Evolutionary conservation across 1,140 invertebrate species (phyloP).

Genomic region (Ptiloglossa arizonensis): DNA sequence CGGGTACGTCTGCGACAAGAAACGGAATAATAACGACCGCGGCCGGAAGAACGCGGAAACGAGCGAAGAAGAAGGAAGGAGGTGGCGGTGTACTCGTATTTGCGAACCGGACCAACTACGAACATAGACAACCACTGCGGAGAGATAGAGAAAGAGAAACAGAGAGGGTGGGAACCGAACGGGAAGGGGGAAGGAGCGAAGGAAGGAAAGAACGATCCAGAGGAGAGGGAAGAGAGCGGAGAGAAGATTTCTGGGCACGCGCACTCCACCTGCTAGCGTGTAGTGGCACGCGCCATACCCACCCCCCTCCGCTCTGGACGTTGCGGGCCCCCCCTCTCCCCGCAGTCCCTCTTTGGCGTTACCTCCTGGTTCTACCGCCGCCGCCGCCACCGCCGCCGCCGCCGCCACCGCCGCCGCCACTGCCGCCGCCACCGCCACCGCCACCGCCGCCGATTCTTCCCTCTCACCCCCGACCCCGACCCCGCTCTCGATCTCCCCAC

Average conservation of each 20-base stretch:
- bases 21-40: conserved; percentile 43
- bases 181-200: conserved; percentile 38
- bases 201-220: conserved; percentile 45
- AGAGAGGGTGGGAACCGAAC: conserved; percentile 18
- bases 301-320: conserved; percentile 55
- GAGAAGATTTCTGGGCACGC: conserved; percentile 78
- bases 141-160: conserved; percentile 18
- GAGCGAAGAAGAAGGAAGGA: neutral
- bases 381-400: conserved; percentile 45
- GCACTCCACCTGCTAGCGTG: conserved; percentile 79
- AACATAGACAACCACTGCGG: conserved; percentile 22
- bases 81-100: conserved; percentile 6
- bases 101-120: neutral
- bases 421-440: conserved; percentile 42
- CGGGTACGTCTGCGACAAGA: conserved; percentile 33
- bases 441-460: conserved; percentile 39
- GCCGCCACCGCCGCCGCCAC: conserved; percentile 40
- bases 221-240: conserved; percentile 44
- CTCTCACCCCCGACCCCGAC: conserved; percentile 34
- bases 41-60: conserved; percentile 30
- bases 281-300: conserved; percentile 79
- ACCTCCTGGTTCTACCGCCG: conserved; percentile 61
- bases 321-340: conserved; percentile 49
- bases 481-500: conserved; percentile 11
- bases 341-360: conserved; percentile 56